These are phyloP conservation scores for Leptinotarsa tumamoca DNA, from an alignment of 2,888 invertebrate species.

Conservation along the genomic window DNA sequence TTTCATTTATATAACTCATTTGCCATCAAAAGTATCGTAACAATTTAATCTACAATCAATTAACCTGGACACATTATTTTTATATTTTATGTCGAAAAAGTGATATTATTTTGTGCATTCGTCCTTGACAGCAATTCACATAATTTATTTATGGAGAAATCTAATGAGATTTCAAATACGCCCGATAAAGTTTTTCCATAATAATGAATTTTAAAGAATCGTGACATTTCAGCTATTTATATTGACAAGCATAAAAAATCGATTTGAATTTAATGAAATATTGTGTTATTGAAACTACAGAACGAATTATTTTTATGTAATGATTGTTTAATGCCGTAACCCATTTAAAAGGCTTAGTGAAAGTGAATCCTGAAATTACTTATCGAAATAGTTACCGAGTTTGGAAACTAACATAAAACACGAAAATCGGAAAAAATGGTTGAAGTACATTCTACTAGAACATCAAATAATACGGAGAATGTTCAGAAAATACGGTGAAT, in stretches of 20 bases:
- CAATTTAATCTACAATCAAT: conserved; percentile 10
- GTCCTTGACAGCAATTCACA: conserved; percentile 32
- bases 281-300: neutral
- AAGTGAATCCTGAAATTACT: too few relatives aligned
- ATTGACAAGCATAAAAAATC: conserved; percentile 28
- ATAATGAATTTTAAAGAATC: conserved; percentile 29
- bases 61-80: neutral
- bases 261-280: conserved; percentile 16
- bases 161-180: conserved; percentile 23
- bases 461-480: too few relatives aligned
- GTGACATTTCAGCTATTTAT: conserved; percentile 5
- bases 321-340: conserved; percentile 2
- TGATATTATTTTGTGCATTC: conserved; percentile 38
- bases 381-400: neutral
- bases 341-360: neutral
- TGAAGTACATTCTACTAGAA: too few relatives aligned
- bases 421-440: too few relatives aligned
- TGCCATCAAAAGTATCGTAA: conserved; percentile 13
- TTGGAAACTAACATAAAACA: neutral
- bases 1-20: conserved; percentile 8
- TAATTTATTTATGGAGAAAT: conserved; percentile 37
- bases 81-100: conserved; percentile 25
- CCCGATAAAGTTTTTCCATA: conserved; percentile 30
- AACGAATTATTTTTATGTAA: conserved; percentile 14
- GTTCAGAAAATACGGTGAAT: too few relatives aligned